Evolutionary conservation across 2,113 vertebrate species (phyloP), one percentile per base, ranked within the genome.

Genomic region (Lates calcarifer): DNA sequence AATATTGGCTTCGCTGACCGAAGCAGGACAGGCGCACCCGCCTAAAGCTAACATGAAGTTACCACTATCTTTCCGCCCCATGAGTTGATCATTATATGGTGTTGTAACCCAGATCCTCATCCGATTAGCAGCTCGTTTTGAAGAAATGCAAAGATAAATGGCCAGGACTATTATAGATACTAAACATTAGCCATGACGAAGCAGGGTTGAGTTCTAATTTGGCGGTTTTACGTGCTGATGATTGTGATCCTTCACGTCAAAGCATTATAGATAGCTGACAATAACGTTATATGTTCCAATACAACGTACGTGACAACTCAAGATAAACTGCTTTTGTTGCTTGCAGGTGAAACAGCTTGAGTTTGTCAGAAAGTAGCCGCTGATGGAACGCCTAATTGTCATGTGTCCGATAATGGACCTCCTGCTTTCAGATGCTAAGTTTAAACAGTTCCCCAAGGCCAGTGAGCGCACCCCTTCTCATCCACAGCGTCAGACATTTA

Each of bases 341-440:
- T 65, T 3, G 31, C 2, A 6, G 17, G 5, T 11, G 35, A 61
- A 55, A 20, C 28, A 26, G n/a, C 7, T 13, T 33, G 2, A 4
- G 10, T 24, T 20, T 39, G 2, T 18, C 1, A 4, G 17, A 56
- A 37, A 57, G 15, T 2, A 29, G 0, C n/a, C 33, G 3, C 15
- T 6, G 9, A 17, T 2, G 61, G 14, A 57, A 29, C 5, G 18
- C 6, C 0, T 10, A 33, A 22, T 22, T 37, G 18, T 6, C 22
- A 12, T 5, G 9, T 83, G 87, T 86, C 87, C 77, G 82, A 82
- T 77, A 79, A 84, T 77, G 41, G 78, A 72, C 5, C 26, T 26
- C 45, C 5, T 1, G n/a, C 12, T 18, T 17, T 20, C 4, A 20
- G 6, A 51, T 74, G 74, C n/a, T 41, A 24, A 24, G 35, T 55